phyloP scores from a whole-genome alignment of 2,888 invertebrate species.

The Phengaris alcon region DNA sequence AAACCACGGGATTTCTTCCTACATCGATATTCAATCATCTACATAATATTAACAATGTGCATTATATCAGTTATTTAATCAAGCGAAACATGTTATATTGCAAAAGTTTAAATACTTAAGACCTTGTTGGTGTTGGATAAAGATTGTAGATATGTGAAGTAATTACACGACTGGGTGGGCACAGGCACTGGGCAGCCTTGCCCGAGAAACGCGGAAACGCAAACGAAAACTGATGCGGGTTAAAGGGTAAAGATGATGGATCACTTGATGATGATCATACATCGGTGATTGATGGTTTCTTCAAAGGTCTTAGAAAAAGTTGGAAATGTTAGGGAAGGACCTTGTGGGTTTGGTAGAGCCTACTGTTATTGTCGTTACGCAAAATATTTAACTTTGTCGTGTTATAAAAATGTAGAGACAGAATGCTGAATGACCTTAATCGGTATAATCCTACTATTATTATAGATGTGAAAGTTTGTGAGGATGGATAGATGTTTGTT shows the following conservation, averaged over 20 bases:
- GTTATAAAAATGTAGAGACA: no score
- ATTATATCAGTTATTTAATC: conserved; percentile 8
- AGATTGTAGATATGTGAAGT: conserved; percentile 24
- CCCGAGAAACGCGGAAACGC: conserved; percentile 18
- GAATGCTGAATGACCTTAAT: not conserved
- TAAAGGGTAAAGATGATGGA: conserved; percentile 14
- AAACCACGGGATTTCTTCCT: not conserved
- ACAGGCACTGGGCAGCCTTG: not conserved
- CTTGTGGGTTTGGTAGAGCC: not conserved
- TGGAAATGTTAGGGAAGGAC: not conserved
- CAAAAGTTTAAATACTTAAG: conserved; percentile 14
- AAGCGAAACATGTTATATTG: conserved; percentile 9
- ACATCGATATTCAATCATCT: not conserved
- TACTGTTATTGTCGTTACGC: not conserved
- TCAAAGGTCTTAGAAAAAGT: not conserved
- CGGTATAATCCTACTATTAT: not conserved
- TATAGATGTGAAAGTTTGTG: no score
- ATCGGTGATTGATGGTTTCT: not conserved
- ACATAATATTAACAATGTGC: not conserved
- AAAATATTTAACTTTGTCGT: no score
- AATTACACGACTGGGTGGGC: conserved; percentile 14
- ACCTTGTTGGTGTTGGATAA: conserved; percentile 20
- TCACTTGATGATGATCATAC: not conserved
- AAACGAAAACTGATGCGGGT: conserved; percentile 20
- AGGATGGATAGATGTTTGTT: no score